A percentile compares a stretch with the other conserved stretches of the same genome.
Conservation (phyloP, 2,113 vertebrate genomes). For the Emydocephalus ijimae region DNA sequence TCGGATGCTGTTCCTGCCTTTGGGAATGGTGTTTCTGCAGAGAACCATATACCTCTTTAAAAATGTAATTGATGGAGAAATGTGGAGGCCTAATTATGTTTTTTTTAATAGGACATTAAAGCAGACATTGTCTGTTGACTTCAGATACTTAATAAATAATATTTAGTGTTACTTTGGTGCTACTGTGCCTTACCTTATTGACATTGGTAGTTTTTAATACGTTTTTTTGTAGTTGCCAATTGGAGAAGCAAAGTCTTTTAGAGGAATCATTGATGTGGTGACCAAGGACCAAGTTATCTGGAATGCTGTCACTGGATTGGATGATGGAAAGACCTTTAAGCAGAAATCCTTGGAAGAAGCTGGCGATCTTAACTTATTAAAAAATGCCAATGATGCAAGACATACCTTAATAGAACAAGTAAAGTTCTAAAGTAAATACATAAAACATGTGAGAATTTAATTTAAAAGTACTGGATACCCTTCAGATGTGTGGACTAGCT, state of each 20-base stretch:
- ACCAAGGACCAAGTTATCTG: conserved; percentile 82
- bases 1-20: background rate
- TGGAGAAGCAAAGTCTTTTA: conserved; percentile 85
- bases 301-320: conserved; percentile 60
- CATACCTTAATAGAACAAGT: conserved; percentile 91
- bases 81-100: background rate
- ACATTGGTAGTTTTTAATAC: background rate
- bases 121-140: background rate
- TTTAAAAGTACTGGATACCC: background rate
- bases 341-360: conserved; percentile 65
- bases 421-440: conserved; percentile 73
- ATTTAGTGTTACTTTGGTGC: background rate
- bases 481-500: background rate
- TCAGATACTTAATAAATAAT: background rate
- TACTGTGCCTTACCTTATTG: background rate
- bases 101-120: background rate
- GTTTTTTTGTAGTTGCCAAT: conserved; percentile 77
- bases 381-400: conserved; percentile 78
- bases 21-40: background rate
- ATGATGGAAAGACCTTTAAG: conserved; percentile 83
- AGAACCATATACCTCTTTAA: background rate
- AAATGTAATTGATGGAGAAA: background rate
- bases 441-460: conserved; percentile 39
- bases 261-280: conserved; percentile 86
- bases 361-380: conserved; percentile 75